These are phyloP conservation scores for Carassius carassius DNA, from an alignment of 2,113 vertebrate genomes.

Conservation along the genomic window DNA sequence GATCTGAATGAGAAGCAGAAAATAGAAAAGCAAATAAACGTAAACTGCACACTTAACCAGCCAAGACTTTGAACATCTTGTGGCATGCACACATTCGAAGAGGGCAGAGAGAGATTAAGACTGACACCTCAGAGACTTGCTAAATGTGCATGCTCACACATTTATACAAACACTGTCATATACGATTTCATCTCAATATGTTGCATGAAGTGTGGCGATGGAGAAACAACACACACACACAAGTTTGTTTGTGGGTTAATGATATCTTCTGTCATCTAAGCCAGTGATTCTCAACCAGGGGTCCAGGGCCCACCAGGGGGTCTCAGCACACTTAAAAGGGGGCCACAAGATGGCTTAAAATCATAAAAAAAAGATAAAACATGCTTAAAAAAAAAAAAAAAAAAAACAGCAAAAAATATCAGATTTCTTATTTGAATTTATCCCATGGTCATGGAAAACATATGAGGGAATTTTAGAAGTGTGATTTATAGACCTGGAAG, in stretches of 20 bases:
- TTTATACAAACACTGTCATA: constrained; percentile 1
- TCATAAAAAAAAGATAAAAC: neutral
- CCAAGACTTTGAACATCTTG: neutral
- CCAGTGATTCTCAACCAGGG: neutral
- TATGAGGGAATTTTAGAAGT: neutral
- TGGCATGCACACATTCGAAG: neutral
- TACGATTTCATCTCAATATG: neutral
- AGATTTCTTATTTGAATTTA: neutral
- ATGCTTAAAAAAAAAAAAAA: neutral
- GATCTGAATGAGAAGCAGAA: constrained; percentile 77
- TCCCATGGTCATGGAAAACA: neutral
- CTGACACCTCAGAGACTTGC: neutral
- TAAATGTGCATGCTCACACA: neutral
- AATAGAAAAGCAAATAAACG: neutral
- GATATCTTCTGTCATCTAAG: neutral
- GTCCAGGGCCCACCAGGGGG: neutral
- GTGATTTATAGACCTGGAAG: neutral
- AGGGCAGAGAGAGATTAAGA: neutral
- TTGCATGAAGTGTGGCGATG: neutral
- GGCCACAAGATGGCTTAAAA: neutral
- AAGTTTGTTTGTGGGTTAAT: neutral
- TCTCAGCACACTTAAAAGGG: neutral
- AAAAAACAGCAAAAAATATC: neutral
- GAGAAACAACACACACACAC: neutral
- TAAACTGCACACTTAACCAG: neutral